Percentiles rank a stretch among this genome's conserved stretches.
These are phyloP conservation scores for Agrotis ipsilon DNA, from an alignment of 2,888 invertebrate species.

Conservation along the genomic window DNA sequence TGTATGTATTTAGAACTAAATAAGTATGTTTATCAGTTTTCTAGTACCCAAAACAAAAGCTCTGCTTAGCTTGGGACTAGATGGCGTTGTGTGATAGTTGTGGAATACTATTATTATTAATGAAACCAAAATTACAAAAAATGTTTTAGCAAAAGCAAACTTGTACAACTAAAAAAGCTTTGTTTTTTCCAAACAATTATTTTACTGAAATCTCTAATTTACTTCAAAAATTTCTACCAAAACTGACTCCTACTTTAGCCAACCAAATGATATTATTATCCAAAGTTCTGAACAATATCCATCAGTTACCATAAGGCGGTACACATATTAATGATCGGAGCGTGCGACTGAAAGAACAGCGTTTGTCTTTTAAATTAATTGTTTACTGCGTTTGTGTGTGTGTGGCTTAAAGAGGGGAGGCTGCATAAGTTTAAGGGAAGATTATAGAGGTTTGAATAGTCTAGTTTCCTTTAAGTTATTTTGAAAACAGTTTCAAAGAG, in stretches of 20 bases:
- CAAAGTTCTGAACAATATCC: constrained; percentile 52
- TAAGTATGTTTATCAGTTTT: too few relatives aligned
- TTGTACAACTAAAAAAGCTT: too few relatives aligned
- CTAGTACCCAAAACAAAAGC: too few relatives aligned
- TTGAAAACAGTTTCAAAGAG: not conserved
- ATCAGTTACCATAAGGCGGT: constrained; percentile 62
- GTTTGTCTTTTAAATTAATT: constrained; percentile 88
- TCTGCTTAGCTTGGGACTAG: too few relatives aligned
- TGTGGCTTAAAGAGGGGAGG: constrained; percentile 57
- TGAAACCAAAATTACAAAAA: too few relatives aligned
- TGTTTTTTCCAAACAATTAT: too few relatives aligned
- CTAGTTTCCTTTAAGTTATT: not conserved
- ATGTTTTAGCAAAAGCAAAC: too few relatives aligned
- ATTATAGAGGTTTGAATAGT: not conserved
- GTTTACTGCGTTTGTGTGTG: constrained; percentile 64
- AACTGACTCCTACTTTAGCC: not conserved
- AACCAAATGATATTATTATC: constrained; percentile 14
- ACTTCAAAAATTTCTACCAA: not conserved
- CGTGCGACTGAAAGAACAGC: constrained; percentile 83
- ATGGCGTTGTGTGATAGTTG: too few relatives aligned
- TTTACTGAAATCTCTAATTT: not conserved
- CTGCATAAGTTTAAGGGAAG: constrained; percentile 32
- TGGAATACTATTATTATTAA: too few relatives aligned
- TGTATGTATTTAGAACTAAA: too few relatives aligned
- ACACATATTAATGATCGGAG: constrained; percentile 83